phyloP scores from a whole-genome alignment of 2,888 invertebrate species.

The Celastrina argiolus region DNA sequence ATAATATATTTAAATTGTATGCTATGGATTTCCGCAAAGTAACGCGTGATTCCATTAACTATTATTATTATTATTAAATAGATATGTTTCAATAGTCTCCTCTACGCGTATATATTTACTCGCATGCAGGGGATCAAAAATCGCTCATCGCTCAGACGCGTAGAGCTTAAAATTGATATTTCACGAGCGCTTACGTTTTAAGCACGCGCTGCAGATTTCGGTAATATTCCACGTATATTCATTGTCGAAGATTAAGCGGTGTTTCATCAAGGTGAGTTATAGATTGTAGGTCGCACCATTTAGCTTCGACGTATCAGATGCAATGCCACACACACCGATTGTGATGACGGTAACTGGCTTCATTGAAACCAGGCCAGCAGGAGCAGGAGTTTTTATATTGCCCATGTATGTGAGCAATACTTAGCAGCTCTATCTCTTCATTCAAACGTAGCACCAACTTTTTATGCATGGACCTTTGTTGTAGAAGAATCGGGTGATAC shows the following conservation, averaged over 20 bases:
- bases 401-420: too few relatives aligned
- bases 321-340: background rate
- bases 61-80: too few relatives aligned
- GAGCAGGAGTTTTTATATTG: too few relatives aligned
- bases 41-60: too few relatives aligned
- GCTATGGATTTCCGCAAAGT: too few relatives aligned
- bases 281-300: background rate
- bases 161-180: constrained; percentile 64
- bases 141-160: constrained; percentile 57
- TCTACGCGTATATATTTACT: background rate
- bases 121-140: constrained; percentile 48
- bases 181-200: constrained; percentile 39
- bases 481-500: too few relatives aligned
- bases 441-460: too few relatives aligned
- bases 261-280: background rate
- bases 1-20: too few relatives aligned
- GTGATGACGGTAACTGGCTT: too few relatives aligned
- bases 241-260: constrained; percentile 7
- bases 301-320: background rate
- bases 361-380: too few relatives aligned
- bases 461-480: too few relatives aligned
- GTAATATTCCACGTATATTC: constrained; percentile 16
- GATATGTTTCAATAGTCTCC: background rate
- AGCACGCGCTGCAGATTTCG: constrained; percentile 36
- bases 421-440: too few relatives aligned